Base-by-base conservation (phyloP, 2,113 vertebrate species). In the Lasiurus borealis region DNA sequence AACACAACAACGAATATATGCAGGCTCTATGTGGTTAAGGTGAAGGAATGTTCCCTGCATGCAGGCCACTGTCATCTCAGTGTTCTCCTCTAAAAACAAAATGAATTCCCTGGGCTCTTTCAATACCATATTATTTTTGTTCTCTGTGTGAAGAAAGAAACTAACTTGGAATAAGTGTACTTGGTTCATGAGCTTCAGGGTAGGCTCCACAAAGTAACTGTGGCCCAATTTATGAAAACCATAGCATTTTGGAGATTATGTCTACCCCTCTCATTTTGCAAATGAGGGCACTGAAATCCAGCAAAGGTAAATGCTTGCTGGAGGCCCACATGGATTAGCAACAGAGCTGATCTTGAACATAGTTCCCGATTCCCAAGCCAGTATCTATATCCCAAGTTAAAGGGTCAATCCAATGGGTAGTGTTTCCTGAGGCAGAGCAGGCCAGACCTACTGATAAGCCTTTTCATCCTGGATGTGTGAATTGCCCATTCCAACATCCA, bases 1-100 rank as follows among this genome's bases (percentile, higher is more conserved):
- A 88, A 95, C 88, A 54, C 66, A 88, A 81, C 77, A 94, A 82
- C 94, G 92, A 95, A 95, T 94, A 81, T 14, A 93, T 66, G 80
- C 75, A 73, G 83, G 46, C 88, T 94, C 40, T 66, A 52, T 84
- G 96, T 54, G 95, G 96, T 87, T 93, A 11, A 19, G 34, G 66
- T 2, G n/a, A 84, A 96, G 91, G 95, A 97, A 96, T 97, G 93
- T 72, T 16, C 80, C 34, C 0, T 9, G n/a, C 23, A 11, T 25
- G 52, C 75, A 71, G 27, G 31, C 62, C 0, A 2, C 78, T 95
- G 86, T 91, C 95, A 62, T 82, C 59, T 57, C 50, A 10, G 23
- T 36, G 64, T 36, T 75, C 10, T 21, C 68, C 57, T 84, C 88
- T 84, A 4, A 71, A 85, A 85, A 68, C 77, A 88, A 66, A 78